Evolutionary conservation across 2,888 invertebrate species (phyloP).

Genomic region (Pseudolycoriella hygida): DNA sequence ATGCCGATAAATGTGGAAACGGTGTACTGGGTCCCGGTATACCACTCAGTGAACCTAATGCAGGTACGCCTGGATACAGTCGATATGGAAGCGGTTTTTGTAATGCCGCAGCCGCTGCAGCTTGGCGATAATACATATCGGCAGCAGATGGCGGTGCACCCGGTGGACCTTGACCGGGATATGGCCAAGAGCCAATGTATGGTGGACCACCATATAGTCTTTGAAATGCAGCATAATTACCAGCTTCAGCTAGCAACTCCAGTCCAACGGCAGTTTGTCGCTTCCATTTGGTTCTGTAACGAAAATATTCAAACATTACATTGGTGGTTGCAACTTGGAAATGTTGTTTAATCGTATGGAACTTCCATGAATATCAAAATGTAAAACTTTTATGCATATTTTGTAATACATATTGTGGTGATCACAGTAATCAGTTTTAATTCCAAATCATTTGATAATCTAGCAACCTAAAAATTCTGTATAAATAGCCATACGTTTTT

Average conservation of each 20-base stretch:
- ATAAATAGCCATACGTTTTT: too few species aligned
- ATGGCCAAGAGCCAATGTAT: constrained; percentile 43
- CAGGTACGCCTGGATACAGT: constrained; percentile 29
- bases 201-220: constrained; percentile 69
- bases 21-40: constrained; percentile 27
- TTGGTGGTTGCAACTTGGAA: not conserved
- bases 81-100: constrained; percentile 76
- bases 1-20: constrained; percentile 36
- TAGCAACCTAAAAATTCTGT: too few species aligned
- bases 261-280: constrained; percentile 94
- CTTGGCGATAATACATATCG: constrained; percentile 68
- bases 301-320: constrained; percentile 2
- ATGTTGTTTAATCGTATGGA: too few species aligned
- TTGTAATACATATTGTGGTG: too few species aligned
- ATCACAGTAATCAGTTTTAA: too few species aligned
- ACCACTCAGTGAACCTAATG: constrained; percentile 19
- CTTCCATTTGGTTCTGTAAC: constrained; percentile 88
- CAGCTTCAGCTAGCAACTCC: constrained; percentile 91
- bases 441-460: too few species aligned
- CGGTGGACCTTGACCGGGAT: constrained; percentile 38
- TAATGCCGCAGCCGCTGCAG: constrained; percentile 58
- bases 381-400: too few species aligned
- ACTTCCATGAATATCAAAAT: too few species aligned
- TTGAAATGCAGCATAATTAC: constrained; percentile 97
- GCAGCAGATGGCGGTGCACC: constrained; percentile 46